Conservation (phyloP, 2,888 invertebrate genomes). For the Agonum fuliginosum region DNA sequence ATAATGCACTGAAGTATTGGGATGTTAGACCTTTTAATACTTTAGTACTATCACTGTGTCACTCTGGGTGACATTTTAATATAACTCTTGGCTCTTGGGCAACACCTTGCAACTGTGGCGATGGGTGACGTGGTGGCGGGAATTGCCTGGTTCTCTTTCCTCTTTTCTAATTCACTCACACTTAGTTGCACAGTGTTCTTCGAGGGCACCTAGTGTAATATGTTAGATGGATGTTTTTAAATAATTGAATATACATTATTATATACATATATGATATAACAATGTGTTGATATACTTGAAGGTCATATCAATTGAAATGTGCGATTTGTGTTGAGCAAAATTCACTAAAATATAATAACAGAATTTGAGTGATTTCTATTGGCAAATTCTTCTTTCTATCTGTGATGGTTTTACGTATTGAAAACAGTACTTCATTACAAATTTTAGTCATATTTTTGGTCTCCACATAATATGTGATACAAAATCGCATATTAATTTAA, state of each 20-base stretch:
- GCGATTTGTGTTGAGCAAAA: constrained; percentile 71
- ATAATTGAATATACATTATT: constrained; percentile 73
- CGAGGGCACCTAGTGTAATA: constrained; percentile 53
- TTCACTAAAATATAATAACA: constrained; percentile 64
- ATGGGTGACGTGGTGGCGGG: not conserved
- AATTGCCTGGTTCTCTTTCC: not conserved
- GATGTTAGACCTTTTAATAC: constrained; percentile 73
- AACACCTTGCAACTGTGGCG: constrained; percentile 51
- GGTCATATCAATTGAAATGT: constrained; percentile 72
- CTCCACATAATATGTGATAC: constrained; percentile 57
- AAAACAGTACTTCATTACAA: constrained; percentile 24
- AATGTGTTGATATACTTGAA: constrained; percentile 72
- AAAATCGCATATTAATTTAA: constrained; percentile 59
- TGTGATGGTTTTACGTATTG: constrained; percentile 53
- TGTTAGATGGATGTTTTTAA: constrained; percentile 73
- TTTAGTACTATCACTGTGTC: constrained; percentile 73
- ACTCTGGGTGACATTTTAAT: constrained; percentile 70
- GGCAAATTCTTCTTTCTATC: constrained; percentile 56
- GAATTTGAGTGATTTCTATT: constrained; percentile 57
- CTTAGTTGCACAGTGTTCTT: constrained; percentile 39
- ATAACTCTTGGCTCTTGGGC: constrained; percentile 69
- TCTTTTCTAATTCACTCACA: constrained; percentile 1
- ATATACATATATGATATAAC: constrained; percentile 70
- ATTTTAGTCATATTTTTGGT: constrained; percentile 53
- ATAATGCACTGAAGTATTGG: constrained; percentile 74